phyloP scores from a whole-genome alignment of 2,113 vertebrate genomes.

The Fregetta grallaria region DNA sequence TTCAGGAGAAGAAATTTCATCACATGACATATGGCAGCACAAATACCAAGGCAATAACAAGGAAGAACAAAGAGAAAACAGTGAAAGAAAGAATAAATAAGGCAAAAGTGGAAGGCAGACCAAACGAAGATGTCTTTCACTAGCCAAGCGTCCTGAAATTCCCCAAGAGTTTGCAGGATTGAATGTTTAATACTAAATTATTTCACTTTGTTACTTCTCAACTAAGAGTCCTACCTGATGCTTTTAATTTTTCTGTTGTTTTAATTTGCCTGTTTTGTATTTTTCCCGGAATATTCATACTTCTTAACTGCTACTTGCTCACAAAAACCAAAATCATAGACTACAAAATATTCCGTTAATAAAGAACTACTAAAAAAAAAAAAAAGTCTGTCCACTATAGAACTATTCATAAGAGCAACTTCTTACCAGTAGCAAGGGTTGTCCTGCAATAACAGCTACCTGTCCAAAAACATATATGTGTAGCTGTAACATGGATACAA shows the following conservation, averaged over 20 bases:
- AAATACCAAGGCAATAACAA: neutral
- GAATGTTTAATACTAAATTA: neutral
- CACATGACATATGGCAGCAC: neutral
- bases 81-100: neutral
- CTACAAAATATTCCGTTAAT: neutral
- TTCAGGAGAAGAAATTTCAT: neutral
- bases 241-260: neutral
- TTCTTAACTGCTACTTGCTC: neutral
- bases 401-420: neutral
- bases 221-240: neutral
- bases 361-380: neutral
- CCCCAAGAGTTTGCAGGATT: neutral
- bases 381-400: neutral
- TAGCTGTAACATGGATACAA: neutral
- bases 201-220: neutral
- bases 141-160: neutral
- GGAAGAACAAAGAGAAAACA: neutral
- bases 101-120: neutral
- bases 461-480: neutral
- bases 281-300: neutral
- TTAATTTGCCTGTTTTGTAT: neutral
- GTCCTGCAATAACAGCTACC: neutral
- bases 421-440: neutral
- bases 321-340: neutral
- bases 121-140: neutral